phyloP scores from a whole-genome alignment of 2,113 vertebrate genomes.

The Sarotherodon lohbergeri region DNA sequence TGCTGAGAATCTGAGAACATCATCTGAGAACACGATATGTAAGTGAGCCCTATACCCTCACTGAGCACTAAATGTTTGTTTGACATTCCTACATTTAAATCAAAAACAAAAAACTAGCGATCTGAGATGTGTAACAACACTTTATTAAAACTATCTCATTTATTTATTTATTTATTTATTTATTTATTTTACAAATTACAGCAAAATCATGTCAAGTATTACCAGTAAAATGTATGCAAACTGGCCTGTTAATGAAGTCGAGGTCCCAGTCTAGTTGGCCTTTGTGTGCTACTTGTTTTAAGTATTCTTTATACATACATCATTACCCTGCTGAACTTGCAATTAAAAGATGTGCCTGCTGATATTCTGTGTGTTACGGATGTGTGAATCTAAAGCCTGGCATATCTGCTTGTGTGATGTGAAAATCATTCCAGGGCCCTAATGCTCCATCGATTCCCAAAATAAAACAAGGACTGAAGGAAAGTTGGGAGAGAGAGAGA shows the following conservation, averaged over 20 bases:
- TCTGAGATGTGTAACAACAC: neutral
- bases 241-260: neutral
- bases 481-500: neutral
- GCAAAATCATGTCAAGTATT: neutral
- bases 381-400: neutral
- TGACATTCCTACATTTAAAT: neutral
- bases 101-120: accelerated
- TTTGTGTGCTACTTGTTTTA: neutral
- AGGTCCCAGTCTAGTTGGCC: neutral
- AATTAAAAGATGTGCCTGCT: neutral
- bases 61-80: neutral
- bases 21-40: neutral
- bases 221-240: neutral
- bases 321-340: neutral
- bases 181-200: neutral
- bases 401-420: neutral
- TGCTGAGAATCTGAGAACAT: neutral
- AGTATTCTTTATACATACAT: neutral
- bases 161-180: accelerated
- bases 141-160: neutral
- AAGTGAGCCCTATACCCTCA: neutral
- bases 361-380: neutral
- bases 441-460: neutral
- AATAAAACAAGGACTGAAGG: neutral
- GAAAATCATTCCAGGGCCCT: neutral